phyloP scores from a whole-genome alignment of 2,888 invertebrate species.

The Bugula neritina region DNA sequence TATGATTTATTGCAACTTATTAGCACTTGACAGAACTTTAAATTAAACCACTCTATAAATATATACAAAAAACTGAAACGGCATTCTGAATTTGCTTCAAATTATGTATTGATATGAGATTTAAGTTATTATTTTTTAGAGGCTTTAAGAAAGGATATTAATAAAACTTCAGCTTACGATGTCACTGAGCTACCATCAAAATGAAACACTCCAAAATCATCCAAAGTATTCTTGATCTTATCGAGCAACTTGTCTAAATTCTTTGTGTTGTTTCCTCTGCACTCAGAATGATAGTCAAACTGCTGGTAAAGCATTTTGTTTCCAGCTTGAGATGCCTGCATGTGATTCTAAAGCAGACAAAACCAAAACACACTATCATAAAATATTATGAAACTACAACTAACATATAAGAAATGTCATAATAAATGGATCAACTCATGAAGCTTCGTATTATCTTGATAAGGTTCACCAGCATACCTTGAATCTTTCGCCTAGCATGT shows the following conservation, averaged over 20 bases:
- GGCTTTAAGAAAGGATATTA: too few relatives aligned
- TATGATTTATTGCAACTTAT: too few relatives aligned
- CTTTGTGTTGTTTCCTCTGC: conserved; percentile 72
- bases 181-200: conserved; percentile 34
- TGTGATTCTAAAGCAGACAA: conserved; percentile 63
- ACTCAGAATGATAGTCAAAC: conserved; percentile 95
- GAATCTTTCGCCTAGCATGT: conserved; percentile 73
- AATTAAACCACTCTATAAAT: too few relatives aligned
- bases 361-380: not conserved
- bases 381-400: not conserved
- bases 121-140: too few relatives aligned
- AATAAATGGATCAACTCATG: not conserved
- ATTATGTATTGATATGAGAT: too few relatives aligned
- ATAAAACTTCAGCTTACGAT: conserved; percentile 33
- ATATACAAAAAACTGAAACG: too few relatives aligned
- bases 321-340: conserved; percentile 69
- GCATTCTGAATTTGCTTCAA: too few relatives aligned
- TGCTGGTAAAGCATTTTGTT: conserved; percentile 78
- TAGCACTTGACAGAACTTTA: too few relatives aligned
- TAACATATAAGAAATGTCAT: not conserved
- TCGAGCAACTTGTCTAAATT: conserved; percentile 75
- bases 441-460: not conserved
- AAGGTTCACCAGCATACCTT: conserved; percentile 36
- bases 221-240: conserved; percentile 69
- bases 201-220: conserved; percentile 67